Evolutionary conservation across 2,113 vertebrate species (phyloP).

Genomic region (Vombatus ursinus): DNA sequence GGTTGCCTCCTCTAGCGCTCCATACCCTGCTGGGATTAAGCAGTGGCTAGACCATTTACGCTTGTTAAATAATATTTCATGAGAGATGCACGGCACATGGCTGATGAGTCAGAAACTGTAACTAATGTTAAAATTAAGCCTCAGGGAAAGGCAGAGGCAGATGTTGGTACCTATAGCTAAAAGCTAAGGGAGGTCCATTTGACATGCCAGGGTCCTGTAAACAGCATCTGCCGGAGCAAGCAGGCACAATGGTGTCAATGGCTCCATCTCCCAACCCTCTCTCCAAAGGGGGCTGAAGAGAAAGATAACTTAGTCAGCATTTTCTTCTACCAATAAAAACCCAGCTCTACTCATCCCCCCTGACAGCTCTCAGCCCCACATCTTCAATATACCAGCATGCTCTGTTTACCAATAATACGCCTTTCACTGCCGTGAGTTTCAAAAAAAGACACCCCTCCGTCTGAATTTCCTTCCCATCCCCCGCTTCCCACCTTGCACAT

Average conservation of each 20-base stretch:
- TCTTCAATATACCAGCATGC: conserved; percentile 2
- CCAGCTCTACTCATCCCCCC: conserved; percentile 6
- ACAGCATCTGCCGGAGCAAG: conserved; percentile 65
- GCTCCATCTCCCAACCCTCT: conserved; percentile 9
- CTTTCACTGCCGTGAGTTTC: not conserved
- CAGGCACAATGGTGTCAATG: not conserved
- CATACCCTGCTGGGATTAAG: not conserved
- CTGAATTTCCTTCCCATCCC: conserved; percentile 32
- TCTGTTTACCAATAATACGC: conserved; percentile 50
- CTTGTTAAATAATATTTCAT: conserved; percentile 16
- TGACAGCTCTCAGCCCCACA: not conserved
- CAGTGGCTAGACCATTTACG: not conserved
- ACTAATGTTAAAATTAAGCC: conserved; percentile 52
- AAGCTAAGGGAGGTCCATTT: conserved; percentile 50
- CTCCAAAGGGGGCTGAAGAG: not conserved
- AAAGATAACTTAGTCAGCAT: not conserved
- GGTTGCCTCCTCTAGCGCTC: not conserved
- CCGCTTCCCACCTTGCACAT: conserved; percentile 29
- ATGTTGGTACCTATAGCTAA: conserved; percentile 57
- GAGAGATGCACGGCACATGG: conserved; percentile 51
- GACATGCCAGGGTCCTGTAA: conserved; percentile 38
- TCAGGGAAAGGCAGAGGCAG: conserved; percentile 60
- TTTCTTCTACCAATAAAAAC: conserved; percentile 31
- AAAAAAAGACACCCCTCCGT: not conserved
- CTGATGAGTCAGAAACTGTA: conserved; percentile 56